Evolutionary conservation across 1,140 invertebrate genomes (phyloP).

Genomic region (Capitella teleta): DNA sequence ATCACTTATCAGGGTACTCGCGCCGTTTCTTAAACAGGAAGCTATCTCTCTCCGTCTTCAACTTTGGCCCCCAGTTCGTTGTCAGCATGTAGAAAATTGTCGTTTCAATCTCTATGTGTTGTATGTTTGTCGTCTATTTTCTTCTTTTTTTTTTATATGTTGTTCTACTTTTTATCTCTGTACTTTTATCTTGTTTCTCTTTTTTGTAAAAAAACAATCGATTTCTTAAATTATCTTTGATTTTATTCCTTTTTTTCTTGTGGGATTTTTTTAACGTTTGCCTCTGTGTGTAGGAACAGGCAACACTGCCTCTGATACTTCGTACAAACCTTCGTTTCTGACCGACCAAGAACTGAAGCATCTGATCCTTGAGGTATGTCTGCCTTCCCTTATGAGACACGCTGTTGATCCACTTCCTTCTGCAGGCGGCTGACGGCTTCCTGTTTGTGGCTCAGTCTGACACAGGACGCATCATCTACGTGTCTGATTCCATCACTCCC

Average conservation of each 20-base stretch:
- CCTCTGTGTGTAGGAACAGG: conserved; percentile 9
- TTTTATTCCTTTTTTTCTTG: not conserved
- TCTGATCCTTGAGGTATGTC: conserved; percentile 73
- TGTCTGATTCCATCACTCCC: conserved; percentile 94
- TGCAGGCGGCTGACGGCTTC: conserved; percentile 89
- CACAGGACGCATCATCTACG: conserved; percentile 91
- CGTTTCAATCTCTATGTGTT: too few species aligned
- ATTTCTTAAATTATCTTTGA: too few species aligned
- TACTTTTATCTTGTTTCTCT: too few species aligned
- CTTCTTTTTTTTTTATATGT: too few species aligned
- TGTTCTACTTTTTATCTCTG: too few species aligned
- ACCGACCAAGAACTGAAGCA: conserved; percentile 99
- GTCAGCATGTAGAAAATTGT: too few species aligned
- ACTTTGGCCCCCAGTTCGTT: too few species aligned
- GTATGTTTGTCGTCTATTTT: too few species aligned
- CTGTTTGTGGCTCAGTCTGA: conserved; percentile 98
- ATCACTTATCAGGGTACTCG: too few species aligned
- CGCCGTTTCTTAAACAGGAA: too few species aligned
- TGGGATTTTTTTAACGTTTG: not conserved
- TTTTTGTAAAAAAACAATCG: too few species aligned
- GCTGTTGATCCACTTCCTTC: conserved; percentile 4
- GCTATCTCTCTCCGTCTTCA: too few species aligned
- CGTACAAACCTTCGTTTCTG: conserved; percentile 95
- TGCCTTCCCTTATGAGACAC: not conserved
- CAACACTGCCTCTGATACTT: conserved; percentile 57